A percentile compares a stretch with the other conserved stretches of the same genome.
Evolutionary conservation across 2,888 invertebrate species (phyloP).

Genomic region (Drosophila meridiana): DNA sequence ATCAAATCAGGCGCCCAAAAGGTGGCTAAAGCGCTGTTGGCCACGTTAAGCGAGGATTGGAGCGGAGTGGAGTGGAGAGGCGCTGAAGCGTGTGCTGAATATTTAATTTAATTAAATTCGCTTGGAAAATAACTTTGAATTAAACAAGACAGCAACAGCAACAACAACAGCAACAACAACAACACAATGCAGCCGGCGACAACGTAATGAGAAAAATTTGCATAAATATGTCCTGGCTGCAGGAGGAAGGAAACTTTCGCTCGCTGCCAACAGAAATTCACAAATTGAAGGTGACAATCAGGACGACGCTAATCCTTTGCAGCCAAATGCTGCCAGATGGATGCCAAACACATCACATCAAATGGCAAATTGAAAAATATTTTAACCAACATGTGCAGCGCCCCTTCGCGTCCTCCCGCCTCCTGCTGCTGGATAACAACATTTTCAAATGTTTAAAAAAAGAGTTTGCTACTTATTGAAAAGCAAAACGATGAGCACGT

Average conservation of each 20-base stretch:
- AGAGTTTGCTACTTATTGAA: slow-evolving; percentile 78
- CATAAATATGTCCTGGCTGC: slow-evolving; percentile 68
- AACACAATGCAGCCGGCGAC: slow-evolving; percentile 44
- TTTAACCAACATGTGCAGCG: slow-evolving; percentile 35
- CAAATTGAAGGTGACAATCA: slow-evolving; percentile 56
- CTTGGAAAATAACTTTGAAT: slow-evolving; percentile 77
- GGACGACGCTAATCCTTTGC: slow-evolving; percentile 65
- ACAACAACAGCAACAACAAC: slow-evolving; percentile 27
- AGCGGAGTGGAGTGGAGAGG: background rate
- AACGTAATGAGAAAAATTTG: slow-evolving; percentile 77
- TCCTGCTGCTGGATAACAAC: slow-evolving; percentile 60
- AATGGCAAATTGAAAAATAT: slow-evolving; percentile 57
- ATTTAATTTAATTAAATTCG: slow-evolving; percentile 80
- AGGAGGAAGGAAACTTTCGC: slow-evolving; percentile 37
- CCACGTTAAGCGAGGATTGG: slow-evolving; percentile 13
- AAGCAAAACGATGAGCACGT: slow-evolving; percentile 77
- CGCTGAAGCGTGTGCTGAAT: slow-evolving; percentile 69
- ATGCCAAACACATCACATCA: slow-evolving; percentile 57
- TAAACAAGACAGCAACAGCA: slow-evolving; percentile 49
- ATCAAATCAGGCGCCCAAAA: slow-evolving; percentile 45
- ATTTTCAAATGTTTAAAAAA: slow-evolving; percentile 72
- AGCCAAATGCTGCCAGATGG: slow-evolving; percentile 68
- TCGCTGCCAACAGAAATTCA: slow-evolving; percentile 31
- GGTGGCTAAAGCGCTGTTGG: slow-evolving; percentile 39
- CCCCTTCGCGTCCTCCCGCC: background rate